Evolutionary conservation across 2,113 vertebrate species (phyloP).

Genomic region (Crotophaga sulcirostris): DNA sequence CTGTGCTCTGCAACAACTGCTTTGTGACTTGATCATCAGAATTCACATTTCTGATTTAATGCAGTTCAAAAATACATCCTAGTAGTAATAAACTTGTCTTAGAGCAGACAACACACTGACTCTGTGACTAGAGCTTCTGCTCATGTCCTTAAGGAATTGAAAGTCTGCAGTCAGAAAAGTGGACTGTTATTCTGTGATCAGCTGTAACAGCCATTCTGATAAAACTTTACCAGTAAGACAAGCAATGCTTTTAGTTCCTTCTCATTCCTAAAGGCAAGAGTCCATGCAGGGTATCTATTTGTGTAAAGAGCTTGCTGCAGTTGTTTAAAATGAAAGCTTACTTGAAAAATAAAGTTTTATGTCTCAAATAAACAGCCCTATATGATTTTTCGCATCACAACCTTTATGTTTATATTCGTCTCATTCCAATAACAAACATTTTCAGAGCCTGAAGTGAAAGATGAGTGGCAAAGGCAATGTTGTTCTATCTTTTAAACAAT

Average conservation of each 20-base stretch:
- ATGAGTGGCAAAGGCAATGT: not conserved
- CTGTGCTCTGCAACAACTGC: not conserved
- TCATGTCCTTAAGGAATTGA: not conserved
- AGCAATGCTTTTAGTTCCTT: not conserved
- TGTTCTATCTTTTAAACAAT: not conserved
- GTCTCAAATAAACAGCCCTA: not conserved
- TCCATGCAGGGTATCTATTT: not conserved
- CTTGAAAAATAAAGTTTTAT: not conserved
- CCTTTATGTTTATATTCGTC: not conserved
- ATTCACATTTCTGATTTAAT: not conserved
- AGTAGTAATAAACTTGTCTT: not conserved
- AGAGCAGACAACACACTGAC: not conserved
- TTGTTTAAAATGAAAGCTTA: not conserved
- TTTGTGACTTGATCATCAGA: not conserved
- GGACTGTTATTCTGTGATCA: not conserved
- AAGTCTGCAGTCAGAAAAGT: not conserved
- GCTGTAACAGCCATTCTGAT: not conserved
- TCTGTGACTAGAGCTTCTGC: not conserved
- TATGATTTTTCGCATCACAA: not conserved
- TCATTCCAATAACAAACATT: not conserved
- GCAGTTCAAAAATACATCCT: not conserved
- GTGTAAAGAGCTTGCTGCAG: not conserved
- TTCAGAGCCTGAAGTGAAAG: not conserved
- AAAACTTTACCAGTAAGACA: not conserved
- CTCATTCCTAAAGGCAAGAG: not conserved